Conservation (phyloP, 2,888 invertebrate species). For the Troides oblongomaculatus region DNA sequence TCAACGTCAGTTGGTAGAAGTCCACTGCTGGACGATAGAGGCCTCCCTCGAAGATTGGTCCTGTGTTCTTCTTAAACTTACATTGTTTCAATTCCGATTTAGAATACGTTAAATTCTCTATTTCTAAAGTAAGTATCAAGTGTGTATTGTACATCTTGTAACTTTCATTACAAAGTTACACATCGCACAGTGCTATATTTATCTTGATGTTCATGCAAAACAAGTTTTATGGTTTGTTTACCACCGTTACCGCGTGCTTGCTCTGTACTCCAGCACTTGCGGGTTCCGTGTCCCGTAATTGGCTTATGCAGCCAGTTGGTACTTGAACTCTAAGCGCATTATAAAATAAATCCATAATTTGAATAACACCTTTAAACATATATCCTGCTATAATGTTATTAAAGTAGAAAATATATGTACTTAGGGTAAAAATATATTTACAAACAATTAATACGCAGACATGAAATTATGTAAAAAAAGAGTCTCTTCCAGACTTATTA, state of each 20-base stretch:
- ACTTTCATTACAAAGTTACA: not conserved
- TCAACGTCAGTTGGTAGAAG: too few relatives aligned
- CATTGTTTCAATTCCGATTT: too few relatives aligned
- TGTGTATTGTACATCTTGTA: not conserved
- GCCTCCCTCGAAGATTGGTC: too few relatives aligned
- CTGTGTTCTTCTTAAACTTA: too few relatives aligned
- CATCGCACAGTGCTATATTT: not conserved
- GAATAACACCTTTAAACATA: constrained; percentile 1
- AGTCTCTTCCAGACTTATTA: too few relatives aligned
- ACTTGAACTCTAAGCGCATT: constrained; percentile 9
- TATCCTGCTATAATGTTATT: not conserved
- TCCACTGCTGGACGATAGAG: too few relatives aligned
- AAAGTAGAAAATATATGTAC: not conserved
- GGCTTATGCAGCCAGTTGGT: constrained; percentile 7
- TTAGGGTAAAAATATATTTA: not conserved
- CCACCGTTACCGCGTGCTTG: not conserved
- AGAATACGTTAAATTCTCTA: too few relatives aligned
- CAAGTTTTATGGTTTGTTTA: constrained; percentile 12
- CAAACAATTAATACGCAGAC: too few relatives aligned
- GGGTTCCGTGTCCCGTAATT: constrained; percentile 18
- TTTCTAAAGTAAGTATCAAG: not conserved
- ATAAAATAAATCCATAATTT: constrained; percentile 12
- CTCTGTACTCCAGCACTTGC: not conserved
- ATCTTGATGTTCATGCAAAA: not conserved
- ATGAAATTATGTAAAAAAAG: too few relatives aligned